Conservation (phyloP, 2,888 invertebrate genomes). For the Galeopsomyia nigrocyanea region DNA sequence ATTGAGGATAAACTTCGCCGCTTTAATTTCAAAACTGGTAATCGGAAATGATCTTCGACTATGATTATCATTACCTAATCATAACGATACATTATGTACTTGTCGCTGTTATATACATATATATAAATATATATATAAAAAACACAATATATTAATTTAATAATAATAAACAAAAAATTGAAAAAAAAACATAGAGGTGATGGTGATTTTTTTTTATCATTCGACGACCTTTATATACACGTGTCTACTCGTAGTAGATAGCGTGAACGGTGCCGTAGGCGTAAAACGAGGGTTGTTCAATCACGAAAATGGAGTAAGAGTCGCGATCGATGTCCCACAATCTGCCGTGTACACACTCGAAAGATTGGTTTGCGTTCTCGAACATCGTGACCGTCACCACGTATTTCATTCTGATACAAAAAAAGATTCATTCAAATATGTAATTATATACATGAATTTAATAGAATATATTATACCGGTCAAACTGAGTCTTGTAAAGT, state of each 20-base stretch:
- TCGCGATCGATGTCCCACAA: conserved; percentile 58
- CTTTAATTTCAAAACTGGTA: conserved; percentile 62
- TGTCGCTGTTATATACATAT: conserved; percentile 67
- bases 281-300: conserved; percentile 53
- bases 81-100: conserved; percentile 66
- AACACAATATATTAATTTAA: conserved; percentile 66
- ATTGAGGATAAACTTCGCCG: conserved; percentile 53
- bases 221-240: conserved; percentile 26
- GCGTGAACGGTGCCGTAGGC: conserved; percentile 55
- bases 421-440: no score
- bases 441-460: no score
- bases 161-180: conserved; percentile 67
- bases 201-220: no score
- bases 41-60: conserved; percentile 61
- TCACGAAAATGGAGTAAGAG: conserved; percentile 52
- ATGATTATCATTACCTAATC: conserved; percentile 65
- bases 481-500: conserved; percentile 55
- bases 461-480: conserved; percentile 53
- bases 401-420: conserved; percentile 60
- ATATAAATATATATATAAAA: conserved; percentile 55
- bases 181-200: conserved; percentile 52
- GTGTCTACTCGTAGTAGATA: conserved; percentile 57
- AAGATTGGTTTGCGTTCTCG: conserved; percentile 54
- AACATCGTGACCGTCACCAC: conserved; percentile 56
- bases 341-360: conserved; percentile 50